Conservation (phyloP, 2,113 vertebrate species). For the Megaleporinus macrocephalus region DNA sequence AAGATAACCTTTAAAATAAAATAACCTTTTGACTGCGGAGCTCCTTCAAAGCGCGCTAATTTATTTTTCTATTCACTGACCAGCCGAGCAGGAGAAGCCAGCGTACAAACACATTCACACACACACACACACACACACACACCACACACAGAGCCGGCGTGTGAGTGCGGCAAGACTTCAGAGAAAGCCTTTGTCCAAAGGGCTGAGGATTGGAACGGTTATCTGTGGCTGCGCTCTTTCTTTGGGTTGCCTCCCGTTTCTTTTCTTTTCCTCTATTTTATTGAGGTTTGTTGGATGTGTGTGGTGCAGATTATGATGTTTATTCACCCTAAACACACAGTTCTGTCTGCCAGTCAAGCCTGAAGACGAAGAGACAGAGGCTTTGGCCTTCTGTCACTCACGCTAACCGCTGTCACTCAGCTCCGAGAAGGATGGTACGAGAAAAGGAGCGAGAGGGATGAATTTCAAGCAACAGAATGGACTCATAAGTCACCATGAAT, state of each 20-base stretch:
- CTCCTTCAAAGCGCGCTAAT: not conserved
- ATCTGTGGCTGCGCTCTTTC: not conserved
- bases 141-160: not conserved
- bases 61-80: constrained; percentile 14
- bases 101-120: not conserved
- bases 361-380: constrained; percentile 15
- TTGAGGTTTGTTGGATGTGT: constrained; percentile 27
- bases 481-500: constrained; percentile 17
- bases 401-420: constrained; percentile 9
- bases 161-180: not conserved
- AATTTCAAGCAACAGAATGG: constrained; percentile 31
- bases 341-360: constrained; percentile 27
- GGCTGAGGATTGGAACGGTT: constrained; percentile 3
- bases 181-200: constrained; percentile 5
- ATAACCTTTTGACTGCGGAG: not conserved
- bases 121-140: not conserved
- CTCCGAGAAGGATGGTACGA: constrained; percentile 1
- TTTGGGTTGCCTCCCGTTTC: constrained; percentile 7
- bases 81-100: not conserved
- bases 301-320: constrained; percentile 46
- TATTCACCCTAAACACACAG: constrained; percentile 40
- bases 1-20: constrained; percentile 2
- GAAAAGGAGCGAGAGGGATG: not conserved
- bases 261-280: constrained; percentile 15
- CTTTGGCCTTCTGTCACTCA: constrained; percentile 30